Evolutionary conservation across 2,888 invertebrate species (phyloP), one percentile per base, ranked within the genome.

Genomic region (Ptychoptera albimana): DNA sequence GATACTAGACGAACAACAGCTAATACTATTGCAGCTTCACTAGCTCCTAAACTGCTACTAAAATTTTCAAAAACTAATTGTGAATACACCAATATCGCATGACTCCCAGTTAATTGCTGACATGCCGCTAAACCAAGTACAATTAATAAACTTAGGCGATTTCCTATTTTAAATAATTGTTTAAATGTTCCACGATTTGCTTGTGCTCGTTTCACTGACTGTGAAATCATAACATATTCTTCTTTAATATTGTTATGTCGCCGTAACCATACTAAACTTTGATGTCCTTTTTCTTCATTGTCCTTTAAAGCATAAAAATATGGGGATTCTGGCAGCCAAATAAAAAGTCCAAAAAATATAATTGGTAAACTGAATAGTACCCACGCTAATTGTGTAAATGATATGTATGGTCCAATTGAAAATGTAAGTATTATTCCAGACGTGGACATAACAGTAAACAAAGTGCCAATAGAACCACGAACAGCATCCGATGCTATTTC

Each of bases 281-380:
- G 59, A 50, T 71, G 67, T 5, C 78, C 78, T 53, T 71, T 70
- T 47, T 69, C 65, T 46, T 66, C 68, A 49, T 70, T 66, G 51
- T 69, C 70, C 49, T 69, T 70, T 54, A 69, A 67, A 48, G 72
- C 59, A 52, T 71, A 68, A 57, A 68, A 74, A 52, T 75, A 70
- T 12, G 79, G 79, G 50, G 77, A 74, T 64, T 82, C 82, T n/a
- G 82, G 82, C 58, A 80, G 68, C 56, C 72, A 72, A 32, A 72
- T 59, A 57, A 78, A 73, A 13, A 69, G 61, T 12, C 73, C 44
- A 23, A 76, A 59, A 53, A 75, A 73, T 34, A 72, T 51, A 32
- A 75, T 59, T 10, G 77, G 74, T 44, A 76, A 63, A 49, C 70
- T 57, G 51, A 74, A 62, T 56, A 74, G 75, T 57, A 75, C 68